Percentiles rank a stretch among this genome's conserved stretches.
These are phyloP conservation scores for Leistus spinibarbis DNA, from an alignment of 2,888 invertebrate species.

Conservation along the genomic window DNA sequence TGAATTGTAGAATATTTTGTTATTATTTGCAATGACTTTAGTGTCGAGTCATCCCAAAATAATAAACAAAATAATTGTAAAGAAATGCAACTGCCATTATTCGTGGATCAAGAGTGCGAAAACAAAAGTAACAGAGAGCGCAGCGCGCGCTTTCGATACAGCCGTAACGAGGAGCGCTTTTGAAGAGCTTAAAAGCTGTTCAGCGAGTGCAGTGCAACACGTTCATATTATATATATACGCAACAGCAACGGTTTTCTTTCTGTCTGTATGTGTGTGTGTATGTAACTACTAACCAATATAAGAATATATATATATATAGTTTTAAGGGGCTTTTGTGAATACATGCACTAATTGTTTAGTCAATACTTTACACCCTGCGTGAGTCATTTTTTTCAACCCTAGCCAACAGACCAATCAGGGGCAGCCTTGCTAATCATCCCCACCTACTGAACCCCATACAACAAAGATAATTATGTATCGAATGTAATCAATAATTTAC, in stretches of 20 bases:
- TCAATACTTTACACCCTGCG: constrained; percentile 61
- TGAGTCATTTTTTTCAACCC: constrained; percentile 61
- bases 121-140: constrained; percentile 7
- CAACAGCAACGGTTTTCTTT: background rate
- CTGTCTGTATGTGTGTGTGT: background rate
- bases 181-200: background rate
- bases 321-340: constrained; percentile 50
- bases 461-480: constrained; percentile 58
- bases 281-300: background rate
- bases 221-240: background rate
- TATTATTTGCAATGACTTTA: background rate
- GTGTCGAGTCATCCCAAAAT: background rate
- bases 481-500: constrained; percentile 59
- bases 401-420: constrained; percentile 57
- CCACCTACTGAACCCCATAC: constrained; percentile 50
- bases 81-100: too few species aligned
- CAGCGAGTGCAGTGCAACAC: too few species aligned
- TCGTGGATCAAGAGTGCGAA: background rate
- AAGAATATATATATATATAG: constrained; percentile 53
- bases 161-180: background rate
- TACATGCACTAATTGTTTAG: constrained; percentile 58
- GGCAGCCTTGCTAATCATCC: constrained; percentile 58
- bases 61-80: background rate
- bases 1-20: background rate
- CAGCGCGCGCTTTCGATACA: background rate